A percentile compares a stretch with the other conserved stretches of the same genome.
Evolutionary conservation across 2,797 vertebrate species (phyloP).

Genomic region (Simalia tracyae): DNA sequence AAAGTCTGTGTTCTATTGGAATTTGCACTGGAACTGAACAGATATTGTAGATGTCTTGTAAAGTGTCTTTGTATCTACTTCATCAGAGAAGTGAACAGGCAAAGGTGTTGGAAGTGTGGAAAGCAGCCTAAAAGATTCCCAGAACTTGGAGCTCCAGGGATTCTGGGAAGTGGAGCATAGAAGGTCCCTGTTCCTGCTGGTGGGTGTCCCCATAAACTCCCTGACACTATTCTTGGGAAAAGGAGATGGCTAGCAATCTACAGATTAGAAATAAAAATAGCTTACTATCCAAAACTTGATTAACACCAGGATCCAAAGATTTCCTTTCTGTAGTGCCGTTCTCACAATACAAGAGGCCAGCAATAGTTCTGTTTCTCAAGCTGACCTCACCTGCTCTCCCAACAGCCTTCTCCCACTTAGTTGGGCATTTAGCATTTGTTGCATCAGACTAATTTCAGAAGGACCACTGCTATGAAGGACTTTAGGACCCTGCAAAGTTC

Average conservation of each 20-base stretch:
- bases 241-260: background rate
- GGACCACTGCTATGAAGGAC: background rate
- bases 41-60: constrained; percentile 19
- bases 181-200: constrained; percentile 2
- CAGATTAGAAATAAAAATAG: background rate
- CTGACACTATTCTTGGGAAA: background rate
- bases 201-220: background rate
- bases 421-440: background rate
- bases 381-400: background rate
- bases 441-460: constrained; percentile 17
- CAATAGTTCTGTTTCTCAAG: constrained; percentile 14
- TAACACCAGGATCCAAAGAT: background rate
- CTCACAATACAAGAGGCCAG: constrained; percentile 7
- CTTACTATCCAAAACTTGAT: background rate
- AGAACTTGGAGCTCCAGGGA: background rate
- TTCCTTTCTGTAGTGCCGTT: background rate
- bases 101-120: background rate
- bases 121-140: background rate
- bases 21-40: background rate
- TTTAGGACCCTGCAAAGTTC: constrained; percentile 8
- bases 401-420: constrained; percentile 3
- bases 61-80: background rate
- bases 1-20: constrained; percentile 17
- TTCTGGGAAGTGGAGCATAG: background rate
- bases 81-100: constrained; percentile 11